Base-by-base conservation (phyloP, 37 sponge, comb jelly and placozoan species). In the Lycopodina hypogea region DNA sequence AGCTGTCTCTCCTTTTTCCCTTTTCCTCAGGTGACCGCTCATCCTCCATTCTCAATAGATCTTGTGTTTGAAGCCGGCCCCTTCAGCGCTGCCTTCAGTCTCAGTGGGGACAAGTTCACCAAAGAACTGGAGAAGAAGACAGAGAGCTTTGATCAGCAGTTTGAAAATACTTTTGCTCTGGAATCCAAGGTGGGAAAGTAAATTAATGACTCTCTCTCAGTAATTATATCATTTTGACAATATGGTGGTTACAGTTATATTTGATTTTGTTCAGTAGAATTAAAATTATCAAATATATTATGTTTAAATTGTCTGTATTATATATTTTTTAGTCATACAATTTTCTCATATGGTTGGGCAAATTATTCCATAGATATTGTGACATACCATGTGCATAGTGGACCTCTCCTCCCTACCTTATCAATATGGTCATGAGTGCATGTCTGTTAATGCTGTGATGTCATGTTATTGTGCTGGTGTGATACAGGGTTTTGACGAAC, bases 1-100 rank as follows among this genome's bases (percentile, higher is more conserved):
- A 12, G 48, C 36, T 29, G 3, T 29, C 39, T 15, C 68, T 29
- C 26, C 68, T 7, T 29, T 29, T 8, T 40, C 28, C 24, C 3
- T 26, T 6, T 45, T 39, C 45, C 30, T 29, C 87, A 95, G 82
- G 23, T 93, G 35, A 88, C 87, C 8, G 63, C 84, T 32, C 33
- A 35, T 11, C 69, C 77, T 36, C 96, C 96, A 1, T 80, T 93
- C 64, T 78, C 80, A 56, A n/a, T 93, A 8, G 96, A 96, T 67
- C 71, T 93, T 58, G 83, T 87, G 51, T 88, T 83, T 78, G 78
- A 80, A 75, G 56, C 82, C 4, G 80, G 85, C 7, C 22, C 67
- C 56, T 75, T 81, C 48, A 87, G 87, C 38, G 66, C 87, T 0
- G 70, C 81, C 30, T 29, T 87, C 75, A 75, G 87, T 73, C 64